Evolutionary conservation across 2,888 invertebrate genomes (phyloP).

Genomic region (Axea sp.): DNA sequence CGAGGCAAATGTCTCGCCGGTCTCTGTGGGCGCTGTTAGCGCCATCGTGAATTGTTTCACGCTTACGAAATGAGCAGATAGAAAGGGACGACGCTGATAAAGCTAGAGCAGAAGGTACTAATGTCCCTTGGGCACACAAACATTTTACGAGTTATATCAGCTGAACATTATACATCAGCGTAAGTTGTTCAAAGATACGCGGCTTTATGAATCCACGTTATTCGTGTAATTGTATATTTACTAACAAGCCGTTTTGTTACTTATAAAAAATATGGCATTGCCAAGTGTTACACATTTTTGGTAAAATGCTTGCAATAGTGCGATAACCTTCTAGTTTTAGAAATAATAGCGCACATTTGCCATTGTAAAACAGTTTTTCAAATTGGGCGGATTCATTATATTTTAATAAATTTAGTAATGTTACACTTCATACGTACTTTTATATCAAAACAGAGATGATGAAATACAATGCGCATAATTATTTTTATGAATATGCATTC

Average conservation of each 20-base stretch:
- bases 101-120: constrained; percentile 44
- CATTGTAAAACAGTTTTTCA: too few species aligned
- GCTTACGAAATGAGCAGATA: constrained; percentile 44
- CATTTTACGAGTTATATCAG: constrained; percentile 40
- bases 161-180: constrained; percentile 45
- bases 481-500: too few species aligned
- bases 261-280: constrained; percentile 19
- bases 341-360: too few species aligned
- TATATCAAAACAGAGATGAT: too few species aligned
- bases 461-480: too few species aligned
- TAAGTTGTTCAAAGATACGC: constrained; percentile 26
- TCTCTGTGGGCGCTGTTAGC: constrained; percentile 52
- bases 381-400: too few species aligned
- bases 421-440: too few species aligned
- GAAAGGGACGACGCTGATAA: constrained; percentile 47
- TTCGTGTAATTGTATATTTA: constrained; percentile 33
- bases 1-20: constrained; percentile 47
- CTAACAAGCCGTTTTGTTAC: constrained; percentile 25
- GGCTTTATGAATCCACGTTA: constrained; percentile 14
- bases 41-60: constrained; percentile 54
- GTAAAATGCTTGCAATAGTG: background rate
- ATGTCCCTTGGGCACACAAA: constrained; percentile 49
- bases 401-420: too few species aligned
- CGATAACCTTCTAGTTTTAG: background rate
- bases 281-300: background rate